phyloP scores from a whole-genome alignment of 2,797 vertebrate genomes.

The Phalloptychus januarius region DNA sequence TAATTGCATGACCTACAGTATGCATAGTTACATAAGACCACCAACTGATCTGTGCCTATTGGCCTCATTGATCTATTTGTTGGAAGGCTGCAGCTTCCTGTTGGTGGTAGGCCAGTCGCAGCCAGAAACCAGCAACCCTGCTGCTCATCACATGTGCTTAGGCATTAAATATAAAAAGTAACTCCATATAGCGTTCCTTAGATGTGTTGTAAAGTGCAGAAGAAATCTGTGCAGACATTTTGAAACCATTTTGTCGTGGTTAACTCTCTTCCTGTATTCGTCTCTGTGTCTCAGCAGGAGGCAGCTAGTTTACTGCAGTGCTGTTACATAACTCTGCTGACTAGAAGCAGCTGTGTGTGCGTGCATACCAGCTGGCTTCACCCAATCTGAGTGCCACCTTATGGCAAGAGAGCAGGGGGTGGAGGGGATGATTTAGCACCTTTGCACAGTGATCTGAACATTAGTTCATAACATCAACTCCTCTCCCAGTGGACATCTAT shows the following conservation, averaged over 20 bases:
- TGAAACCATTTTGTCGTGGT: slow-evolving; percentile 5
- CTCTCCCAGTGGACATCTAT: slow-evolving; percentile 13
- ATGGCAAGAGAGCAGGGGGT: not conserved
- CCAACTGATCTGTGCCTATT: slow-evolving; percentile 37
- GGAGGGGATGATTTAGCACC: not conserved
- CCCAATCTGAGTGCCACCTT: slow-evolving; percentile 67
- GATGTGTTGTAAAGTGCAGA: not conserved
- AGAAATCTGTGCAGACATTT: slow-evolving; percentile 11
- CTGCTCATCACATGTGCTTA: slow-evolving; percentile 27
- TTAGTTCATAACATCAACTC: not conserved
- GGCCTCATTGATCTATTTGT: slow-evolving; percentile 50
- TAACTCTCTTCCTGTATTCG: slow-evolving; percentile 11
- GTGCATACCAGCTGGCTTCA: slow-evolving; percentile 28
- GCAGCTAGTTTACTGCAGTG: slow-evolving; percentile 73
- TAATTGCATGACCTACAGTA: slow-evolving; percentile 23
- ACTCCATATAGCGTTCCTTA: not conserved
- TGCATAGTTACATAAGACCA: slow-evolving; percentile 35
- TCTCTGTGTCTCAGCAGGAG: slow-evolving; percentile 39
- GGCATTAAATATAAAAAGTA: not conserved
- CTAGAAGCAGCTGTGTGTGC: slow-evolving; percentile 52
- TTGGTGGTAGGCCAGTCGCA: slow-evolving; percentile 39
- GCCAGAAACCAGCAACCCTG: slow-evolving; percentile 29
- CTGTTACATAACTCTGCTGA: slow-evolving; percentile 77
- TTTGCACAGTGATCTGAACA: not conserved
- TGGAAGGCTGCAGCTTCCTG: slow-evolving; percentile 32